Base-by-base conservation (phyloP, 2,888 invertebrate genomes). In the Amphipyra berbera region DNA sequence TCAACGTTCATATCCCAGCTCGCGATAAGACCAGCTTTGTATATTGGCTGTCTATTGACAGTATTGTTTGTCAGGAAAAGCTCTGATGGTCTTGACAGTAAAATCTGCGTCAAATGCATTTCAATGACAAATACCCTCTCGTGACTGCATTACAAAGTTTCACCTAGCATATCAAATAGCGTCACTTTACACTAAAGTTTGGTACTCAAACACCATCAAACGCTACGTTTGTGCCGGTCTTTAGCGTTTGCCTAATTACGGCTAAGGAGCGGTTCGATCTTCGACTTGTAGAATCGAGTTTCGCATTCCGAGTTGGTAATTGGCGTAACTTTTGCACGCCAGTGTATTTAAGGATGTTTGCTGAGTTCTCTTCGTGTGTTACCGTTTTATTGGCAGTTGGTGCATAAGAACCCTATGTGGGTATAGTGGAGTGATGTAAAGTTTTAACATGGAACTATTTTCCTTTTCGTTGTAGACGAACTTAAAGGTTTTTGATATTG, bases 281-380 rank as follows among this genome's bases (percentile, higher is more conserved):
- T 75, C 79, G 79, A 81, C 81, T 80, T 77, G 69, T 64, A 73
- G 78, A 80, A 80, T 79, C 63, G 71, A 79, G 79, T 79, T 78
- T 79, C 69, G 75, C 68, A 66, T 78, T 78, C 52, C 60, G 69
- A 82, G 62, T 81, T 73, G 55, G 77, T 80, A 81, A 82, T 81
- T 82, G 80, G 69, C 44, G 38, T 73, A 81, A 82, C 73, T 83
- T 83, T 79, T 71, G 62, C 64, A 57, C 74, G 74, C 70, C 74
- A 79, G 76, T 81, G 73, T 82, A 76, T 77, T 80, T 81, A 78
- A 75, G 70, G 60, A 77, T 75, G 75, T 70, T 75, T 70, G 58
- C 61, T 13, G 56, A 55, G 63, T 54, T 73, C 73, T 47, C 58
- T 75, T 70, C 50, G 63, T 61, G 61, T 75, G 70, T 78, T 63